Evolutionary conservation across 2,797 vertebrate species (phyloP).

Genomic region (Emydoidea blandingii): DNA sequence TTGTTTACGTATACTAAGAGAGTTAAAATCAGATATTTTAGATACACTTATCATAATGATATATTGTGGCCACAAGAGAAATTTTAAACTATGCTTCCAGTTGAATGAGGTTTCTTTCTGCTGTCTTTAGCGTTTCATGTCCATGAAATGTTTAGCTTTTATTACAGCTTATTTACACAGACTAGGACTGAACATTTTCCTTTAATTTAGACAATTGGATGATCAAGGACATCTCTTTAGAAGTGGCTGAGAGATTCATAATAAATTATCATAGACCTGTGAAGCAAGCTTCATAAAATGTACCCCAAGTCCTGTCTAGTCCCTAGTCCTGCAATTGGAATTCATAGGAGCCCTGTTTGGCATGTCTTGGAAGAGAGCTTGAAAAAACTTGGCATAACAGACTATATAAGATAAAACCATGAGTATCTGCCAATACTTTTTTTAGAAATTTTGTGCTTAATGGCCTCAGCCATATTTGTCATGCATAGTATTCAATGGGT

Average conservation of each 20-base stretch:
- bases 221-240: constrained; percentile 65
- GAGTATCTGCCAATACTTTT: constrained; percentile 42
- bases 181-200: not conserved
- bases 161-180: constrained; percentile 41
- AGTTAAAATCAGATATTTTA: constrained; percentile 18
- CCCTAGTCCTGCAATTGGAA: constrained; percentile 35
- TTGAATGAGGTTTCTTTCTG: not conserved
- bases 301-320: constrained; percentile 26
- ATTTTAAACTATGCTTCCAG: constrained; percentile 13
- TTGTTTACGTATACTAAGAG: not conserved
- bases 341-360: constrained; percentile 50
- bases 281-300: constrained; percentile 58
- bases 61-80: constrained; percentile 33
- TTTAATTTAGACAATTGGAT: constrained; percentile 48
- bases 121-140: constrained; percentile 46
- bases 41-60: not conserved
- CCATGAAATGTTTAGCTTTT: constrained; percentile 38
- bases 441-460: constrained; percentile 59
- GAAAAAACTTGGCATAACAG: constrained; percentile 64
- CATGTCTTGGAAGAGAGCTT: constrained; percentile 54
- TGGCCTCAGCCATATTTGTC: constrained; percentile 34
- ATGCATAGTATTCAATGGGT: not conserved
- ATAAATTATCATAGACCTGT: constrained; percentile 49
- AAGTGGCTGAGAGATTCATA: constrained; percentile 3
- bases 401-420: constrained; percentile 50